phyloP scores from a whole-genome alignment of 2,797 vertebrate genomes.

The Brotogeris chrysoptera region DNA sequence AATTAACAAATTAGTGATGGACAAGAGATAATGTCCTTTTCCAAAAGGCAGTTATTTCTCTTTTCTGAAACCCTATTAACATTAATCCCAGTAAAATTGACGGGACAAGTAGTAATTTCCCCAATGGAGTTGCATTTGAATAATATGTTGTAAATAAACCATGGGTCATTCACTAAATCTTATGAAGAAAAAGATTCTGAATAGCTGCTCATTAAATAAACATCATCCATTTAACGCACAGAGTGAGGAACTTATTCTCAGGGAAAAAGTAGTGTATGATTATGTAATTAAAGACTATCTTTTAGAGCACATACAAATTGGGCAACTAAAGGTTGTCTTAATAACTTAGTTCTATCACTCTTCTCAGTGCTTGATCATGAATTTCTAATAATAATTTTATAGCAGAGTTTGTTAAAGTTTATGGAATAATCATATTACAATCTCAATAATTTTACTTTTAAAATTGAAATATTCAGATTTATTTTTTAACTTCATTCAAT shows the following conservation, averaged over 20 bases:
- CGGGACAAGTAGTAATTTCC: not conserved
- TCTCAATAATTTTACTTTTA: not conserved
- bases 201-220: not conserved
- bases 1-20: not conserved
- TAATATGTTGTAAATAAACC: not conserved
- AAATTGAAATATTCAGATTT: not conserved
- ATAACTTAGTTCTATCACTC: not conserved
- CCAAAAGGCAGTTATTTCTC: not conserved
- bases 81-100: not conserved
- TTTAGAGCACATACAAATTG: not conserved
- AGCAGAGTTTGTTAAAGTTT: rapidly evolving
- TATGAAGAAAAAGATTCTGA: not conserved
- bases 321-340: not conserved
- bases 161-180: not conserved
- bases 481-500: not conserved
- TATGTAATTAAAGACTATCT: not conserved
- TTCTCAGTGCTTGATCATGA: not conserved
- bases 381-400: not conserved
- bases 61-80: not conserved
- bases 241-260: not conserved
- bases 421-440: not conserved
- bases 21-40: not conserved
- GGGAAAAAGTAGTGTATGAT: not conserved
- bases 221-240: not conserved
- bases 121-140: not conserved